These are phyloP conservation scores for Dynastes hyllus DNA, from an alignment of 2,888 invertebrate species.

Conservation along the genomic window DNA sequence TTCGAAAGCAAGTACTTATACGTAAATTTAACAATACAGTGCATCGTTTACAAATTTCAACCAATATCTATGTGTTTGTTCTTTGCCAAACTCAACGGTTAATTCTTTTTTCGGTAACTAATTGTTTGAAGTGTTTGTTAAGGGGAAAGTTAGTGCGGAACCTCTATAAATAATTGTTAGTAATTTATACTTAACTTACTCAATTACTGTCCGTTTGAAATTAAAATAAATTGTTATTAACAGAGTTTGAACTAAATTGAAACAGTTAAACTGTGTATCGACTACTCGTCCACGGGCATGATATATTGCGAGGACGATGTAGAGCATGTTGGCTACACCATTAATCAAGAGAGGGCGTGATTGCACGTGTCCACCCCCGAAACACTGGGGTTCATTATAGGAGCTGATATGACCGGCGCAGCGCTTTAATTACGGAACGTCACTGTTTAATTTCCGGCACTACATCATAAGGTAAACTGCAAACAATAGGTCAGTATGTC, in stretches of 20 bases:
- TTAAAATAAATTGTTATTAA: conserved; percentile 54
- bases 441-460: conserved; percentile 60
- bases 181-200: conserved; percentile 48
- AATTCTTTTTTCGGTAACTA: background rate
- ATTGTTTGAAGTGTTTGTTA: conserved; percentile 1
- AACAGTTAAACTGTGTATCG: conserved; percentile 60
- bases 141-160: background rate
- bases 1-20: too few species aligned
- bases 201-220: conserved; percentile 52
- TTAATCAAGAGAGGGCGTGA: conserved; percentile 68
- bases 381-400: conserved; percentile 57
- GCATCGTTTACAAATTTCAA: background rate
- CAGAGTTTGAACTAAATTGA: conserved; percentile 56
- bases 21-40: too few species aligned
- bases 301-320: conserved; percentile 69
- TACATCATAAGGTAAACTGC: conserved; percentile 58
- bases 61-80: background rate
- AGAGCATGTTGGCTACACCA: conserved; percentile 67
- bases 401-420: conserved; percentile 57
- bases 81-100: too few species aligned
- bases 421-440: conserved; percentile 59
- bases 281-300: conserved; percentile 59
- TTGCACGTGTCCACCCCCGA: conserved; percentile 63
- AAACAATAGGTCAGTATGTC: conserved; percentile 58
- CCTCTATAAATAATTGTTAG: conserved; percentile 38